Evolutionary conservation across 1,140 invertebrate species (phyloP), one percentile per base, ranked within the genome.

Genomic region (Drosophila chauvacae): DNA sequence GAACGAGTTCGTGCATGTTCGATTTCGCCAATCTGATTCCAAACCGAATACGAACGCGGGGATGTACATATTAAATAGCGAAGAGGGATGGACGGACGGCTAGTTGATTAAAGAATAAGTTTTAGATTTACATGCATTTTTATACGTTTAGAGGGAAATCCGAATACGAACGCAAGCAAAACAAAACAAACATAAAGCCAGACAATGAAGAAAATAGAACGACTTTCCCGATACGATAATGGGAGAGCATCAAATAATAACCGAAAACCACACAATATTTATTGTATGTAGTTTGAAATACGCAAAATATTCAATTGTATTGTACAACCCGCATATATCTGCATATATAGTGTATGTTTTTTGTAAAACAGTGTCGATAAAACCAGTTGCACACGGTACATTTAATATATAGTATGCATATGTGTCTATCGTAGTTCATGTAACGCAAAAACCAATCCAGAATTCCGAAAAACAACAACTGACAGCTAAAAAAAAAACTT

Each of bases 91-190:
- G 71, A 56, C 14, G 53, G 35, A 56, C 35, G 35, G 64, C 50
- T 78, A 81, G 69, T 71, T 78, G 82, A 71, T 83, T 81, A 75
- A 75, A 82, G 51, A 69, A 83, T 86, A 83, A 87, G 77, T 88
- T 88, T 64, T 83, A 87, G 84, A 88, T 59, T 80, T 80, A 83
- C 74, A 80, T 79, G 82, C 82, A 85, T 85, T 85, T 86, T 85
- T 81, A 64, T 85, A 85, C 82, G 78, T 85, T 86, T 81, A 85
- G 73, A 58, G 77, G 44, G 28, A 64, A 50, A 30, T 18, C 11
- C 2, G 51, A 55, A 55, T 16, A 37, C 51, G 4, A 55, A 59
- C 16, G 53, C 42, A 30, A 48, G 42, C 11, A 76, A 63, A 64
- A 33, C 23, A 60, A 48, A 50, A 50, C 14, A 47, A 28, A 26